Evolutionary conservation across 2,113 vertebrate species (phyloP).

Genomic region (Bostrychus sinensis): DNA sequence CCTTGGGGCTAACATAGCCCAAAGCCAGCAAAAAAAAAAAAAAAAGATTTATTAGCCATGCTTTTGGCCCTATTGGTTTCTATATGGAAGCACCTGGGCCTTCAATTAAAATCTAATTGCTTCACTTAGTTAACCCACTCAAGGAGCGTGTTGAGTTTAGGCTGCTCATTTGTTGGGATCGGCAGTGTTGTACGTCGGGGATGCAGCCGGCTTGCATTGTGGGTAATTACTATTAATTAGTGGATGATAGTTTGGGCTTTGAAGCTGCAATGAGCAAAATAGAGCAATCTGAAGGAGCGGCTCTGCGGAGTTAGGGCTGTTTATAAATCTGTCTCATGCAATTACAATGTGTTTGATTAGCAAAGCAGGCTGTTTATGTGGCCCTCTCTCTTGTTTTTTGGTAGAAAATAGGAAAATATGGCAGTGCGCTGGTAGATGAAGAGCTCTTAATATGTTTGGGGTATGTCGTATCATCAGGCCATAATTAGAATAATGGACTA

Average conservation of each 20-base stretch:
- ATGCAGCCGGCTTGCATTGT: slow-evolving; percentile 61
- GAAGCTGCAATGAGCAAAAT: slow-evolving; percentile 38
- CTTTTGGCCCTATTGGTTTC: slow-evolving; percentile 66
- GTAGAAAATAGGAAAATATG: neutral
- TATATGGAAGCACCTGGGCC: slow-evolving; percentile 72
- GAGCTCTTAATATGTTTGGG: neutral
- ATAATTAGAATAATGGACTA: neutral
- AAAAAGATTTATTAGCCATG: slow-evolving; percentile 48
- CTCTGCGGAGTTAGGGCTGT: slow-evolving; percentile 9
- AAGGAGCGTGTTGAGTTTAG: slow-evolving; percentile 64
- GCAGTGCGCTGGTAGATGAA: neutral
- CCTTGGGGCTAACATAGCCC: neutral
- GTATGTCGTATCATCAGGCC: too few relatives aligned
- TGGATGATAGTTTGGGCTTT: slow-evolving; percentile 60
- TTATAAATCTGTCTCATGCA: slow-evolving; percentile 1
- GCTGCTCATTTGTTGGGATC: slow-evolving; percentile 68
- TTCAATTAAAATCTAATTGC: slow-evolving; percentile 77
- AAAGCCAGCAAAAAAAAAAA: slow-evolving; percentile 37
- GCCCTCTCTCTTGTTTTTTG: neutral
- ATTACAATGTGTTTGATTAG: neutral
- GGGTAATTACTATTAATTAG: slow-evolving; percentile 78
- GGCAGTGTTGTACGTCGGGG: slow-evolving; percentile 57
- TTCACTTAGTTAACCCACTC: slow-evolving; percentile 75
- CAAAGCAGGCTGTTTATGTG: slow-evolving; percentile 6
- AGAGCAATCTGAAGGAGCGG: slow-evolving; percentile 15